Evolutionary conservation across 1,140 invertebrate species (phyloP).

Genomic region (Papilio glaucus): DNA sequence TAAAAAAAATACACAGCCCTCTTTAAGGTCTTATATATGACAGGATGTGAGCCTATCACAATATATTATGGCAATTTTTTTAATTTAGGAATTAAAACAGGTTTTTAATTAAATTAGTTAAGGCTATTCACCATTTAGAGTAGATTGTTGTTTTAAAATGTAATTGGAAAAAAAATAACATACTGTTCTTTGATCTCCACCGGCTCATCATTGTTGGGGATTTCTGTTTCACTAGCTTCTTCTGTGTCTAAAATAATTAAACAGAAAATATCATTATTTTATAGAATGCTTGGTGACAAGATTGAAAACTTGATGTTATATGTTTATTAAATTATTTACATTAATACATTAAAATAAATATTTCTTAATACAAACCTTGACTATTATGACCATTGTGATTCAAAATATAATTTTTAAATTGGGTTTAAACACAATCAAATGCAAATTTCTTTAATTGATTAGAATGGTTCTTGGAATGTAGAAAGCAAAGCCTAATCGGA

Average conservation of each 20-base stretch:
- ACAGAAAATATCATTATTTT: slow-evolving; percentile 17
- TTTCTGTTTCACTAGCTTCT: slow-evolving; percentile 95
- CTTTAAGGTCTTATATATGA: no score
- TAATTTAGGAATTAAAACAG: no score
- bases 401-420: not conserved
- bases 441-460: not conserved
- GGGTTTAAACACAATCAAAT: not conserved
- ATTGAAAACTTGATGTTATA: not conserved
- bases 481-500: slow-evolving; percentile 41
- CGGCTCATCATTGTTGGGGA: slow-evolving; percentile 91
- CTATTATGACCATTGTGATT: not conserved
- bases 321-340: not conserved
- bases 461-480: slow-evolving; percentile 24
- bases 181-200: slow-evolving; percentile 96
- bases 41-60: no score
- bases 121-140: not conserved
- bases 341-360: not conserved
- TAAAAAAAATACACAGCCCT: no score
- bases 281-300: not conserved
- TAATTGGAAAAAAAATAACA: slow-evolving; percentile 64
- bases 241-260: slow-evolving; percentile 88
- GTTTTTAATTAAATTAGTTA: no score
- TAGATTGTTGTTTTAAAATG: not conserved
- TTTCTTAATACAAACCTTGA: not conserved
- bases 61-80: no score